Percentiles rank a stretch among this genome's conserved stretches.
Evolutionary conservation across 2,113 vertebrate species (phyloP).

Genomic region (Chunga burmeisteri): DNA sequence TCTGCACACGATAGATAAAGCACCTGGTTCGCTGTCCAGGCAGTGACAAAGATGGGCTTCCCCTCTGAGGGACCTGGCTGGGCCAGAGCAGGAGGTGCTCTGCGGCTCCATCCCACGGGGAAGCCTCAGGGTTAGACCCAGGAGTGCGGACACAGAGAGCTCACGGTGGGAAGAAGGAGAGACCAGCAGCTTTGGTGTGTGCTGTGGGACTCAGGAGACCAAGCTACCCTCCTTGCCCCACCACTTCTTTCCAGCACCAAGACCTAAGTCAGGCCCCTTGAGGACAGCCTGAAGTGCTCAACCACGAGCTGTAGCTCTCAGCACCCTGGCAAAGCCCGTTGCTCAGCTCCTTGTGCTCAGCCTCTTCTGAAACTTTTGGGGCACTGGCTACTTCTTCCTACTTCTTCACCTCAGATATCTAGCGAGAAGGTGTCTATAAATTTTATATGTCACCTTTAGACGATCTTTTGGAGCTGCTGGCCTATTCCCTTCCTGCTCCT

Average conservation of each 20-base stretch:
- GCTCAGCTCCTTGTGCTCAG: not conserved
- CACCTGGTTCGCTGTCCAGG: not conserved
- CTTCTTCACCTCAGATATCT: not conserved
- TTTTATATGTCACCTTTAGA: not conserved
- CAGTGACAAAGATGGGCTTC: not conserved
- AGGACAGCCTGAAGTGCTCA: not conserved
- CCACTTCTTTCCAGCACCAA: not conserved
- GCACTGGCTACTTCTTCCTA: not conserved
- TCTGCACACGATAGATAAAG: not conserved
- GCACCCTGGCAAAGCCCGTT: not conserved
- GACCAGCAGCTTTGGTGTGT: not conserved
- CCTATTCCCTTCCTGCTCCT: not conserved
- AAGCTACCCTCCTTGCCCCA: not conserved
- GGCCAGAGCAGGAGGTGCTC: fast-evolving
- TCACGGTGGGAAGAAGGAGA: not conserved
- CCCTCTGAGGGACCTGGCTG: not conserved
- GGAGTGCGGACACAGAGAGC: not conserved
- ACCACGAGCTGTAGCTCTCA: not conserved
- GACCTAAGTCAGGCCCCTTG: not conserved
- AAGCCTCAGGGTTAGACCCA: not conserved
- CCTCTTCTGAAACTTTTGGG: not conserved
- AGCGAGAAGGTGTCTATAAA: not conserved
- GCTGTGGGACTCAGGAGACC: not conserved
- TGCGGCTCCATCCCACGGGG: fast-evolving
- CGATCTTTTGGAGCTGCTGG: not conserved